phyloP scores from a whole-genome alignment of 2,113 vertebrate species.

The Gadus macrocephalus region DNA sequence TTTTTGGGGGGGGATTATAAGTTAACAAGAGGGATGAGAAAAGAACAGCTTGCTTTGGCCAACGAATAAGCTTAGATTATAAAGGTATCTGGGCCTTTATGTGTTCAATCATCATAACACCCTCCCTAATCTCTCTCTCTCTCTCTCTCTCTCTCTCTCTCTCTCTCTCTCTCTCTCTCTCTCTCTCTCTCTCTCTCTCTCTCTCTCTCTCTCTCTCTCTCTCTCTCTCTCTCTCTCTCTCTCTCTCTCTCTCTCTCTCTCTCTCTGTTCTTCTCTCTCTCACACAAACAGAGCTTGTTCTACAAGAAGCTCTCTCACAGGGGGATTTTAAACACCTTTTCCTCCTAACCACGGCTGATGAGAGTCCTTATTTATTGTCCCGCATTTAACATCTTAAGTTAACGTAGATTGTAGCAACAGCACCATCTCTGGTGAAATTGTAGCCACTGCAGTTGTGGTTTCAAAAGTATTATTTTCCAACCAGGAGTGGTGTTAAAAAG shows the following conservation, averaged over 20 bases:
- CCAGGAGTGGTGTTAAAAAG: no score
- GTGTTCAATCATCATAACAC: conserved; percentile 30
- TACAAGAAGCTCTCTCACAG: no score
- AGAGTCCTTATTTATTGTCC: no score
- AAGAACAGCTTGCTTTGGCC: conserved; percentile 8
- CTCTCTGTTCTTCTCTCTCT: background rate
- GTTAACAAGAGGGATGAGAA: conserved; percentile 22
- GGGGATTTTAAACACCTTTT: no score
- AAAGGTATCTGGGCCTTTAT: conserved; percentile 28
- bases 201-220: conserved; percentile 17
- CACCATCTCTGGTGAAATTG: no score
- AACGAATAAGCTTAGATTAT: conserved; percentile 29
- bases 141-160: conserved; percentile 30
- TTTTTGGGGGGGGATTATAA: background rate
- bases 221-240: conserved; percentile 34
- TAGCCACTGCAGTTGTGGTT: no score
- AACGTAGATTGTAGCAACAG: no score
- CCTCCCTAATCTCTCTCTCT: conserved; percentile 44
- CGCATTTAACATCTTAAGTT: no score
- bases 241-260: conserved; percentile 26
- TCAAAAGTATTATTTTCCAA: no score
- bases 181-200: conserved; percentile 31
- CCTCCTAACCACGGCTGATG: no score
- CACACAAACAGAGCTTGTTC: no score
- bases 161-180: conserved; percentile 12